phyloP scores from a whole-genome alignment of 2,113 vertebrate genomes.

The Pelobates fuscus region DNA sequence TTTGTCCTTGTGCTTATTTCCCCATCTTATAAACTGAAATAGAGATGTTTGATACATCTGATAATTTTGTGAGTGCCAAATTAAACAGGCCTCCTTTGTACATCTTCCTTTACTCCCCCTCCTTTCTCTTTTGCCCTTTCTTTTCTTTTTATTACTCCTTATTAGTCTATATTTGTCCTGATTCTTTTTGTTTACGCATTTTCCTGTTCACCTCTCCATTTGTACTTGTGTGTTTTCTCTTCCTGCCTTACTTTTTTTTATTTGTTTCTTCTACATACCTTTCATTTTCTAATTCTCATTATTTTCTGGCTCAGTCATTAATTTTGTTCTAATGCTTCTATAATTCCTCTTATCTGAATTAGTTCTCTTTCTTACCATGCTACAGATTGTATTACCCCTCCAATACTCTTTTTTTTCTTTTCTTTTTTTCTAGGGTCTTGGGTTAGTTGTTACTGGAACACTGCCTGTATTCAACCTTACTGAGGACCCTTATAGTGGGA shows the following conservation, averaged over 20 bases:
- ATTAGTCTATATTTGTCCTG: no score
- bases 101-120: background rate
- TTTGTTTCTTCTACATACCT: no score
- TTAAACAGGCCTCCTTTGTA: no score
- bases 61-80: no score
- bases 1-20: no score
- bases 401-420: background rate
- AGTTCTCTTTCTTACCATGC: background rate
- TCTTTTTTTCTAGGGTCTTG: slow-evolving; percentile 78
- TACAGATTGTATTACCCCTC: background rate
- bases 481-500: slow-evolving; percentile 78
- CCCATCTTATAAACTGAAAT: no score
- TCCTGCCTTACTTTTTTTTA: no score
- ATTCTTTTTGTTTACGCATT: no score
- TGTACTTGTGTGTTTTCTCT: no score
- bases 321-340: background rate
- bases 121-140: background rate
- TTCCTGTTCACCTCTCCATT: no score
- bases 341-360: background rate
- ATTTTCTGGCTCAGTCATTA: background rate
- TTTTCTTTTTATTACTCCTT: background rate
- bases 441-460: slow-evolving; percentile 93
- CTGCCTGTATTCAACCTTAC: slow-evolving; percentile 97
- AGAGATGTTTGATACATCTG: no score
- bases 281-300: background rate